phyloP scores from a whole-genome alignment of 1,140 invertebrate species.

The Atta colombica region DNA sequence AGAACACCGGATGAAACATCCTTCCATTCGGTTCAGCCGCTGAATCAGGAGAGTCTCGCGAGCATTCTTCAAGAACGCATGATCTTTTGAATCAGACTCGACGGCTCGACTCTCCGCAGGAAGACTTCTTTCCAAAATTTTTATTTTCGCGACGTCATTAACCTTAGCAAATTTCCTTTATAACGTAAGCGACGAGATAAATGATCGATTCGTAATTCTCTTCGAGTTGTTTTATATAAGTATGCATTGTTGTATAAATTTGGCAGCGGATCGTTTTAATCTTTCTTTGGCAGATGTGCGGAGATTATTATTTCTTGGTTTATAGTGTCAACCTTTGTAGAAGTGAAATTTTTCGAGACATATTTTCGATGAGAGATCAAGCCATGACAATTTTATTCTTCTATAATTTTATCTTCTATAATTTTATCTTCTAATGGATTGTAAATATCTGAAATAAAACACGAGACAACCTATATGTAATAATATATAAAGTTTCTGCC shows the following conservation, averaged over 20 bases:
- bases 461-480: not conserved
- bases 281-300: not conserved
- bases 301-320: not conserved
- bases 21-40: conserved; percentile 79
- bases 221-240: not conserved
- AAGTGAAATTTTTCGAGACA: conserved; percentile 1
- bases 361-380: not conserved
- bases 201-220: not conserved
- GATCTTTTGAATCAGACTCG: conserved; percentile 42
- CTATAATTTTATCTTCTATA: not conserved
- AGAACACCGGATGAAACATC: conserved; percentile 84
- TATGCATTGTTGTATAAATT: conserved; percentile 7
- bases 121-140: not conserved
- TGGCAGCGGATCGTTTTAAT: not conserved
- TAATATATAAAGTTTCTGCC: not conserved
- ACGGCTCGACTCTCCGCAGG: conserved; percentile 28
- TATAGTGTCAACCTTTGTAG: not conserved
- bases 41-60: conserved; percentile 29
- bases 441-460: conserved; percentile 27
- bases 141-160: not conserved
- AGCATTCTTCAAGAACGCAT: conserved; percentile 11
- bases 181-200: not conserved
- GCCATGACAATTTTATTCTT: not conserved
- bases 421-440: not conserved
- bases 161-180: not conserved